Percentiles rank a stretch among this genome's conserved stretches.
Conservation (phyloP, 2,888 invertebrate genomes). For the Orthosia gothica region DNA sequence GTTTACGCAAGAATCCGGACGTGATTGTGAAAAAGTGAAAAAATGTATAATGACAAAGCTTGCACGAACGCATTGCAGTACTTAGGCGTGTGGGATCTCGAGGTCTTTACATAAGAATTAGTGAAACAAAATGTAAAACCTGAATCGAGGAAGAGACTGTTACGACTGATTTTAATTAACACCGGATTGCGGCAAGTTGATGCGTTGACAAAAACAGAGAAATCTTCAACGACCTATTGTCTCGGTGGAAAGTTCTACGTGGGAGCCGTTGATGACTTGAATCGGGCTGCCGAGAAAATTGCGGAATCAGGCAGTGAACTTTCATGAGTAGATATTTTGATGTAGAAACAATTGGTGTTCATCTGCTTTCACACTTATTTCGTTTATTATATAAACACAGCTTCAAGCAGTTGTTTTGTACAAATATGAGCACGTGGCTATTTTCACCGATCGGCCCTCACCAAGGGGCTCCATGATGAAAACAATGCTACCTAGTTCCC, state of each 20-base stretch:
- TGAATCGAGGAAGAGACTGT: slow-evolving; percentile 81
- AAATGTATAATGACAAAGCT: slow-evolving; percentile 52
- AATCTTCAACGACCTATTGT: slow-evolving; percentile 88
- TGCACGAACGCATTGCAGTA: slow-evolving; percentile 58
- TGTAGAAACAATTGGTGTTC: slow-evolving; percentile 51
- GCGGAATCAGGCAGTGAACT: slow-evolving; percentile 79
- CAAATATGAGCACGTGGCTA: slow-evolving; percentile 46
- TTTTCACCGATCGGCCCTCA: slow-evolving; percentile 39
- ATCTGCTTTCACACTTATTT: slow-evolving; percentile 56
- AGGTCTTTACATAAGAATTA: slow-evolving; percentile 72
- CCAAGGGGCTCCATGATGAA: slow-evolving; percentile 39
- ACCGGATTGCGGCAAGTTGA: slow-evolving; percentile 74
- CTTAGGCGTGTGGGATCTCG: slow-evolving; percentile 68
- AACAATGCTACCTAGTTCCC: slow-evolving; percentile 68
- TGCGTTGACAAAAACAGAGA: slow-evolving; percentile 90
- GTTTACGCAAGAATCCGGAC: slow-evolving; percentile 63
- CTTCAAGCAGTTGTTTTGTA: slow-evolving; percentile 14
- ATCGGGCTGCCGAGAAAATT: slow-evolving; percentile 81
- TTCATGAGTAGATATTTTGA: slow-evolving; percentile 71
- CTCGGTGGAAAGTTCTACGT: slow-evolving; percentile 86
- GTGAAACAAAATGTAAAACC: slow-evolving; percentile 69
- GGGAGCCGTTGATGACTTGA: slow-evolving; percentile 79
- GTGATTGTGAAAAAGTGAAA: slow-evolving; percentile 57
- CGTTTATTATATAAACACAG: slow-evolving; percentile 47
- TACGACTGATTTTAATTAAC: slow-evolving; percentile 83